phyloP scores from a whole-genome alignment of 2,113 vertebrate genomes.

The Mustela nigripes region DNA sequence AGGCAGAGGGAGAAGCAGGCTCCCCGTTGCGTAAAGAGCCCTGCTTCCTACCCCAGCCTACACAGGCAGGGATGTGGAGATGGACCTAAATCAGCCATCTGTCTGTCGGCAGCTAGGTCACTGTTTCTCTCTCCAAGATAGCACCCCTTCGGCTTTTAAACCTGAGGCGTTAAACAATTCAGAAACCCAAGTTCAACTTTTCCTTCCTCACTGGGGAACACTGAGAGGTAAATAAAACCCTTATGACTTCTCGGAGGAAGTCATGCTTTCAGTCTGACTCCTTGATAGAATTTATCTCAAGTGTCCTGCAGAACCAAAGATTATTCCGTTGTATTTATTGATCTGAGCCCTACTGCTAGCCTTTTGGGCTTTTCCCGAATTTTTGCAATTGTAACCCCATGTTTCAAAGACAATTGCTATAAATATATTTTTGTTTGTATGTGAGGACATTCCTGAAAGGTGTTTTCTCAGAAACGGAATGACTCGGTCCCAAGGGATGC shows the following conservation, averaged over 20 bases:
- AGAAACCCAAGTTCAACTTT: not conserved
- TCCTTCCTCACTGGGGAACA: not conserved
- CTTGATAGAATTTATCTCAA: not conserved
- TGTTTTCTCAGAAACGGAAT: too few species aligned
- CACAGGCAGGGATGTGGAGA: not conserved
- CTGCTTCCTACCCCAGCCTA: not conserved
- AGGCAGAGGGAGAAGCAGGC: too few species aligned
- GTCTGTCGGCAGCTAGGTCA: not conserved
- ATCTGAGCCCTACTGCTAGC: not conserved
- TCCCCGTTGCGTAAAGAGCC: too few species aligned
- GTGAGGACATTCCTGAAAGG: not conserved
- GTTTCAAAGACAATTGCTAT: not conserved
- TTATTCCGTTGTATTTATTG: not conserved
- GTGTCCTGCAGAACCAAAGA: not conserved
- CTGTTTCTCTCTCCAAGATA: not conserved
- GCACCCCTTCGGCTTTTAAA: not conserved
- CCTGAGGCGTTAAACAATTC: not conserved
- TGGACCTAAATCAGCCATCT: not conserved
- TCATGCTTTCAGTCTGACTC: not conserved
- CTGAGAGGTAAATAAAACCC: not conserved
- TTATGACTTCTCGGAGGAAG: not conserved
- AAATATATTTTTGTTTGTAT: not conserved
- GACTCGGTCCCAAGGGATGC: not conserved
- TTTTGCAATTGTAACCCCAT: not conserved
- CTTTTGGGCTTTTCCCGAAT: not conserved